Evolutionary conservation across 2,888 invertebrate species (phyloP), one percentile per base, ranked within the genome.

Genomic region (Rugalucina vietnamica): DNA sequence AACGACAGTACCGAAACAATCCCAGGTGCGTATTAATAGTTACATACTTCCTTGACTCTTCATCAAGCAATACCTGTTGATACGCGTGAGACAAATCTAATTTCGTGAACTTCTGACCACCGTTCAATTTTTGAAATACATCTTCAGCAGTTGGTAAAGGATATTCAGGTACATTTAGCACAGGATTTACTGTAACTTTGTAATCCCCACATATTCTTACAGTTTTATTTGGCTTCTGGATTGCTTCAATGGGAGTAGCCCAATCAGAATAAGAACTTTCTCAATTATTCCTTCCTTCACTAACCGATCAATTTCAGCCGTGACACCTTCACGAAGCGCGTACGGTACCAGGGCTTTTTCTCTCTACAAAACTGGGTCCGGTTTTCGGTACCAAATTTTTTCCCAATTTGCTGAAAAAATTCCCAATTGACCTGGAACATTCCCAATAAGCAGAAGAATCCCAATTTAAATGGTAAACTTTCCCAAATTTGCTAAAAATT

Each of bases 161-260:
- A 37, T 72, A 43, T 21, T 72, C 43, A 14, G 37, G 10, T 21
- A 72, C 37, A 50, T 72, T 18, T 36, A 71, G 18, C 1, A 32
- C 27, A 32, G 49, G 76, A 71, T 85, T 88, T 21, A 85, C 76
- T 1, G 85, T 87, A 21, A 76, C 43, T 34, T 76, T 87, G 36
- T 85, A 87, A 81, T 85, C 81, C 1, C 85, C 79, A 75, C 85
- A 85, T 29, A 88, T 34, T 50, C 74, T 29, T 3, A 79, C 79
- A 34, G 50, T 29, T 57, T 79, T 73, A 24, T 79, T 43, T 21
- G 50, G 8, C 57, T 79, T 79, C 21, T 10, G 21, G 5, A 69
- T n/a, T 32, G 60, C 37, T 43, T 36, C 27, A 10, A 37, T 24
- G 34, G 73, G 79, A 18, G 57, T 79, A 18, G 79, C 73, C 74